Conservation (phyloP, 2,888 invertebrate genomes). For the Chirona hameri region DNA sequence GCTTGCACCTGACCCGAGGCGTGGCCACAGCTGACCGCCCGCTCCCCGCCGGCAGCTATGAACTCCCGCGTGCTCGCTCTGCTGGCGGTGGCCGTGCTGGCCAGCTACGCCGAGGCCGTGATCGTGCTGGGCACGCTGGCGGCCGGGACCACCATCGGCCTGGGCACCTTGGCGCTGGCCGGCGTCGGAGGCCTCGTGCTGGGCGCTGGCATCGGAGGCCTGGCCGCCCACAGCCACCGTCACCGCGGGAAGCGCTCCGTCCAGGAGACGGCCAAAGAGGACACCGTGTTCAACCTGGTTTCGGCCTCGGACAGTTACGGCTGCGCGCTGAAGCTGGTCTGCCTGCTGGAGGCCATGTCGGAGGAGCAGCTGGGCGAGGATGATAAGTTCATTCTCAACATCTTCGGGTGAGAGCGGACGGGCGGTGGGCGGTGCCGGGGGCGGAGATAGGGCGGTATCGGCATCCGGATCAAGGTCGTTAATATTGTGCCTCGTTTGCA, state of each 20-base stretch:
- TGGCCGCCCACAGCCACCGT: neutral
- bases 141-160: neutral
- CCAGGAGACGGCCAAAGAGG: neutral
- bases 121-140: neutral
- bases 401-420: neutral
- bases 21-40: no score
- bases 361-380: conserved; percentile 3
- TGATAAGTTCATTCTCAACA: neutral
- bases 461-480: no score
- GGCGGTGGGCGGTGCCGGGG: no score
- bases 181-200: conserved; percentile 26
- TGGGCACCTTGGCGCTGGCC: conserved; percentile 5
- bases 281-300: conserved; percentile 4
- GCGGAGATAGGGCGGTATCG: no score
- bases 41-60: no score
- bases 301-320: conserved; percentile 1
- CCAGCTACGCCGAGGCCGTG: conserved; percentile 1
- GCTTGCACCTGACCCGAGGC: no score
- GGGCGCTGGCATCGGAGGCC: neutral
- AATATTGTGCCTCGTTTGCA: no score
- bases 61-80: neutral
- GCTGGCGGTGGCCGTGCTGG: neutral
- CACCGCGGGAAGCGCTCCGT: conserved; percentile 1
- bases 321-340: conserved; percentile 29
- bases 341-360: neutral